Conservation (phyloP, 2,888 invertebrate genomes). For the Epicampocera succincta region DNA sequence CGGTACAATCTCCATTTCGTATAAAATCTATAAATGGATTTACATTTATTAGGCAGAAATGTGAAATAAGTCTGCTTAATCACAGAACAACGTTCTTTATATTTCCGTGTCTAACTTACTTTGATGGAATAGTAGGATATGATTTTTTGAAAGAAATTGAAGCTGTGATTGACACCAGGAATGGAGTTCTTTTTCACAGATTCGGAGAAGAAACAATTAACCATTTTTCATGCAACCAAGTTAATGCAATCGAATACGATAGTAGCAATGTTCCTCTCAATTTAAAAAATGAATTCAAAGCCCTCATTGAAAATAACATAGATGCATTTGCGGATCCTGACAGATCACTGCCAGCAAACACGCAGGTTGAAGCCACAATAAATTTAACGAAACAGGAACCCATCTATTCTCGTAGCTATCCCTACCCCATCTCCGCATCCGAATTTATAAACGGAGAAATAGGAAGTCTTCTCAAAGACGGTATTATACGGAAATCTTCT, state of each 20-base stretch:
- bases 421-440: too few relatives aligned
- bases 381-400: too few relatives aligned
- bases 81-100: constrained; percentile 55
- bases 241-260: constrained; percentile 33
- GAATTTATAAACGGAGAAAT: too few relatives aligned
- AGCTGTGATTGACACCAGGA: constrained; percentile 51
- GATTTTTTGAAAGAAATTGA: constrained; percentile 61
- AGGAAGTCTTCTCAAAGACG: too few relatives aligned
- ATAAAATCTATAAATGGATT: constrained; percentile 59
- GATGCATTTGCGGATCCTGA: too few relatives aligned
- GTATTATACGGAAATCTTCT: too few relatives aligned
- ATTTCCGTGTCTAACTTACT: constrained; percentile 27
- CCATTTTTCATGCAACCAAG: constrained; percentile 31
- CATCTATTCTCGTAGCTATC: too few relatives aligned
- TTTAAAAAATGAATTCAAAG: too few relatives aligned
- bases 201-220: constrained; percentile 33
- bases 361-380: too few relatives aligned
- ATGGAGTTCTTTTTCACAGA: constrained; percentile 48
- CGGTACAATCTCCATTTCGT: constrained; percentile 34
- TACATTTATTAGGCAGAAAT: constrained; percentile 27
- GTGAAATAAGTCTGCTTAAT: constrained; percentile 41
- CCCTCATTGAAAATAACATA: too few relatives aligned
- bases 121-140: constrained; percentile 53
- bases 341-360: too few relatives aligned
- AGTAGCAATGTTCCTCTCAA: too few relatives aligned